phyloP scores from a whole-genome alignment of 2,113 vertebrate genomes.

The Cyprinodon tularosa region DNA sequence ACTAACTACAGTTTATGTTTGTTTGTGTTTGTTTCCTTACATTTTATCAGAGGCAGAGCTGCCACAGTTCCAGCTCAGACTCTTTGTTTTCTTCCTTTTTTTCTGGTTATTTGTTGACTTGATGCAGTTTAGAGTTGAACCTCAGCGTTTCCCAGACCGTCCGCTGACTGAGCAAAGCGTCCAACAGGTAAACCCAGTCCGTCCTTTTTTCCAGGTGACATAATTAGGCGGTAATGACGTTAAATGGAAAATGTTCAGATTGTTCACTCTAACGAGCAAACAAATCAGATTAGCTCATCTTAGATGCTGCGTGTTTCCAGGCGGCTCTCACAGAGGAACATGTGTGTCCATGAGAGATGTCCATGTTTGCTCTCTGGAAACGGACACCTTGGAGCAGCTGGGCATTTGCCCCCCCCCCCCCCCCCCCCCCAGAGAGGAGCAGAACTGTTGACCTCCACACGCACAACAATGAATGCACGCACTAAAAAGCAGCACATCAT shows the following conservation, averaged over 20 bases:
- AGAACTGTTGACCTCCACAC: conserved; percentile 81
- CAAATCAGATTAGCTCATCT: conserved; percentile 33
- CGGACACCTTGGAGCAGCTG: conserved; percentile 88
- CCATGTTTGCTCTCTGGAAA: conserved; percentile 62
- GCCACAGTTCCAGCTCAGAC: no score
- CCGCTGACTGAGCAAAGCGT: conserved; percentile 14
- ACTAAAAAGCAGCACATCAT: conserved; percentile 58
- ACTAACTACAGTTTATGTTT: neutral
- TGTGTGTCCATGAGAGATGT: conserved; percentile 25
- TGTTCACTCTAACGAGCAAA: conserved; percentile 32
- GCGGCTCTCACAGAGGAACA: conserved; percentile 22
- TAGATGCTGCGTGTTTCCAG: conserved; percentile 26
- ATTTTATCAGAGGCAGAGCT: no score
- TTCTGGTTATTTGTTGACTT: no score
- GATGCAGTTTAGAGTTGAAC: neutral
- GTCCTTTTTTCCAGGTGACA: conserved; percentile 46
- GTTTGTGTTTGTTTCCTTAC: neutral
- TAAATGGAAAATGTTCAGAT: conserved; percentile 28
- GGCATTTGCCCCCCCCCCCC: conserved; percentile 83
- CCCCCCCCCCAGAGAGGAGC: conserved; percentile 74
- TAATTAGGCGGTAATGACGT: conserved; percentile 46
- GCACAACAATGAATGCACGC: conserved; percentile 49
- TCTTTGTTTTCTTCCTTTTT: no score
- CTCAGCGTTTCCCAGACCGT: conserved; percentile 9
- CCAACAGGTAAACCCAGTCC: conserved; percentile 37